A percentile compares a stretch with the other conserved stretches of the same genome.
Evolutionary conservation across 2,797 vertebrate species (phyloP).

Genomic region (Gymnothorax javanicus): DNA sequence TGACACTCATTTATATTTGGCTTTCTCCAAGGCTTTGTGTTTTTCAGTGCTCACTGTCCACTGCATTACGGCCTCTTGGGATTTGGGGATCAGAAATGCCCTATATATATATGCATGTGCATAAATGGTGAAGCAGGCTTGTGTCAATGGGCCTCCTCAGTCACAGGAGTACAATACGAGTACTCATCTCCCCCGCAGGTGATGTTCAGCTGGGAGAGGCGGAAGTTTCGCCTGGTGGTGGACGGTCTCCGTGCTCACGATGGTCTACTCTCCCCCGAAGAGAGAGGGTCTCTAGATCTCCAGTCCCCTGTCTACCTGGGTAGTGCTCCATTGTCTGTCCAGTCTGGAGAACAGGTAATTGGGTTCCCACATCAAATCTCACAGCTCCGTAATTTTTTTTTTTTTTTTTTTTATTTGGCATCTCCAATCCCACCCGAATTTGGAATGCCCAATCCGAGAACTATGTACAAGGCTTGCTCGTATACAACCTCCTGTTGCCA

Average conservation of each 20-base stretch:
- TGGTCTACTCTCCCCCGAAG: constrained; percentile 65
- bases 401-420: no score
- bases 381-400: neutral
- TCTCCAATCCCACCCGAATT: no score
- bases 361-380: neutral
- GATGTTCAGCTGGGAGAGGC: constrained; percentile 77
- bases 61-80: neutral
- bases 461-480: no score
- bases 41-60: neutral
- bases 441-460: no score
- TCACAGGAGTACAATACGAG: neutral
- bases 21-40: neutral
- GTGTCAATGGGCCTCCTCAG: neutral
- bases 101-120: no score
- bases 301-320: constrained; percentile 77
- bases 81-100: neutral
- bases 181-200: constrained; percentile 62
- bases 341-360: constrained; percentile 68
- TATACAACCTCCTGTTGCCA: no score
- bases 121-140: neutral
- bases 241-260: constrained; percentile 84
- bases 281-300: constrained; percentile 66
- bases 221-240: constrained; percentile 75
- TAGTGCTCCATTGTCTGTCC: constrained; percentile 64
- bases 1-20: neutral